Conservation (phyloP, 2,888 invertebrate species). For the Caenorhabditis angaria region DNA sequence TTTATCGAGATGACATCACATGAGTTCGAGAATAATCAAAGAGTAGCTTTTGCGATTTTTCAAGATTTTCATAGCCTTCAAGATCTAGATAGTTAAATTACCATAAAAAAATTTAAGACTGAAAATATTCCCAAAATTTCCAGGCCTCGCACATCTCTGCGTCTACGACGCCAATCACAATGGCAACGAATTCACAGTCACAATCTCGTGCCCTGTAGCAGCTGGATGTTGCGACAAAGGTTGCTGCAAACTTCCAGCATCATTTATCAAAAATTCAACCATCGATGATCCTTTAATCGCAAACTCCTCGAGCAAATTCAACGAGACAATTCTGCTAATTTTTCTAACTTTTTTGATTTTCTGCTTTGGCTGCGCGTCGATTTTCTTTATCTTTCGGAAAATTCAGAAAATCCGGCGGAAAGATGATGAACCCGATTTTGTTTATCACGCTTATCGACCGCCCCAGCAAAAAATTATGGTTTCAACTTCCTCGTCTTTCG, state of each 20-base stretch:
- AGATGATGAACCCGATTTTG: slow-evolving; percentile 43
- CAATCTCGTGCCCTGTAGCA: slow-evolving; percentile 43
- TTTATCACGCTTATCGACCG: slow-evolving; percentile 43
- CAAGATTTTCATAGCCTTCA: too few species aligned
- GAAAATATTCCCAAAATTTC: background rate
- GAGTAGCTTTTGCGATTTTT: too few species aligned
- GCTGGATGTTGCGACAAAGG: slow-evolving; percentile 46
- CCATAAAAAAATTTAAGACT: too few species aligned
- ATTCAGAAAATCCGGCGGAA: slow-evolving; percentile 39
- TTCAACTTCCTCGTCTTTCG: slow-evolving; percentile 37
- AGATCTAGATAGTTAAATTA: too few species aligned
- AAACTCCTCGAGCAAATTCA: slow-evolving; percentile 20
- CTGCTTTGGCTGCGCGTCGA: slow-evolving; percentile 40
- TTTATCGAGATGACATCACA: too few species aligned
- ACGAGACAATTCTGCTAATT: slow-evolving; percentile 39
- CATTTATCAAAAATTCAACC: slow-evolving; percentile 3
- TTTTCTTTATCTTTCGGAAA: slow-evolving; percentile 39
- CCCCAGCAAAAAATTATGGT: slow-evolving; percentile 42
- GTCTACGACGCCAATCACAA: slow-evolving; percentile 49
- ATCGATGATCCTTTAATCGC: slow-evolving; percentile 20
- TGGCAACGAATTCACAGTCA: slow-evolving; percentile 39
- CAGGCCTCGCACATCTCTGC: slow-evolving; percentile 36
- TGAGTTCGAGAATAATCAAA: too few species aligned
- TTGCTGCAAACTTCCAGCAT: slow-evolving; percentile 39
- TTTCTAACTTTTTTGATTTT: slow-evolving; percentile 39